phyloP scores from a whole-genome alignment of 1,140 invertebrate genomes.

The Drosophila kanapiae region DNA sequence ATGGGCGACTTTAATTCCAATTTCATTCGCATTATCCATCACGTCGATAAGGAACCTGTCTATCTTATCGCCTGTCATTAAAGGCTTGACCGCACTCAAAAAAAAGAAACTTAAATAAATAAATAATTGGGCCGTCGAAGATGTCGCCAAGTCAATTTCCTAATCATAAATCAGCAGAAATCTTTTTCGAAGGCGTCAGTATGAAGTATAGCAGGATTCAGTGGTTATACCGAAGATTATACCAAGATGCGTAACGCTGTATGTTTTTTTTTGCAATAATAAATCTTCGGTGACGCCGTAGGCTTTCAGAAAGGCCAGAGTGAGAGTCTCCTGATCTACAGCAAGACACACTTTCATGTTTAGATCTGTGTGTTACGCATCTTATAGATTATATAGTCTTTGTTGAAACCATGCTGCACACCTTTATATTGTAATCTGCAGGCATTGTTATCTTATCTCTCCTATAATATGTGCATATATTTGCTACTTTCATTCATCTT shows the following conservation, averaged over 20 bases:
- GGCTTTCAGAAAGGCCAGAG: too few species aligned
- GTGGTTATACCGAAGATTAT: too few species aligned
- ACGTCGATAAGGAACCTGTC: constrained; percentile 3
- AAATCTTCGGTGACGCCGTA: too few species aligned
- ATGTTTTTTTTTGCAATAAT: background rate
- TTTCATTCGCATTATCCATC: constrained; percentile 41
- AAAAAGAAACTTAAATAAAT: background rate
- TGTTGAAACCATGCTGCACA: background rate
- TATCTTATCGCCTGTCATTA: constrained; percentile 38
- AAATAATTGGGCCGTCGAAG: constrained; percentile 4
- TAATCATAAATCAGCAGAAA: constrained; percentile 7
- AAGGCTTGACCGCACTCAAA: background rate
- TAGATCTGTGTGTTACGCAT: background rate
- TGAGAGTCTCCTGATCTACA: too few species aligned
- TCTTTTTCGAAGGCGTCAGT: background rate
- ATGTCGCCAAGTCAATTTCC: constrained; percentile 14
- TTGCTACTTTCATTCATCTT: constrained; percentile 18
- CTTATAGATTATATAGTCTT: background rate
- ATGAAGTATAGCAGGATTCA: background rate
- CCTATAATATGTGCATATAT: background rate
- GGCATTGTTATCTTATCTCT: background rate
- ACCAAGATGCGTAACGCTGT: background rate
- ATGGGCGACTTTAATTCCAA: constrained; percentile 37
- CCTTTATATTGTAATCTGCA: background rate
- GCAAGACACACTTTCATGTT: too few species aligned